Percentiles rank a stretch among this genome's conserved stretches.
Evolutionary conservation across 2,888 invertebrate species (phyloP).

Genomic region (Heliconius hortense): DNA sequence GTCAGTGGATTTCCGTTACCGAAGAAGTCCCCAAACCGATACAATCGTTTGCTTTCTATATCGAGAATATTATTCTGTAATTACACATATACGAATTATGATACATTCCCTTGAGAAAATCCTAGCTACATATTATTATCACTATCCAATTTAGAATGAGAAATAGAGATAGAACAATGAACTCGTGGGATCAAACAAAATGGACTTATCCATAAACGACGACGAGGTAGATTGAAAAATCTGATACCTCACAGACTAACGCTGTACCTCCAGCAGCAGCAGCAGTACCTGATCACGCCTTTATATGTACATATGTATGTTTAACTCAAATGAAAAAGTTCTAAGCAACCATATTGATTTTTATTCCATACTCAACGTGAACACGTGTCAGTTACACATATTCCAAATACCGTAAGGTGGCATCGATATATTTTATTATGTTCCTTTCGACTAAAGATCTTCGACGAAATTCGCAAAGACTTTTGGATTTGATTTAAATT

Average conservation of each 20-base stretch:
- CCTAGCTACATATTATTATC: constrained; percentile 36
- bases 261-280: too few species aligned
- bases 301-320: not conserved
- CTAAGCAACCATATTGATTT: not conserved
- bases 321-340: not conserved
- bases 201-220: not conserved
- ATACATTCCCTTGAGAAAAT: constrained; percentile 49
- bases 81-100: constrained; percentile 63
- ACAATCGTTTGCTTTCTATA: constrained; percentile 49
- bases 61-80: constrained; percentile 57
- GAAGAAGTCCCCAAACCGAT: constrained; percentile 50
- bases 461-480: too few species aligned
- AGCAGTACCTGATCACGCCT: not conserved
- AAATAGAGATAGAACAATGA: not conserved
- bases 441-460: too few species aligned
- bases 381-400: not conserved
- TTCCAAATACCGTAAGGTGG: not conserved
- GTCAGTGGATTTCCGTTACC: constrained; percentile 61
- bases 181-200: not conserved
- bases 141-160: constrained; percentile 19
- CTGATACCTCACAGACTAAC: not conserved
- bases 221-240: not conserved
- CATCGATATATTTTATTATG: too few species aligned
- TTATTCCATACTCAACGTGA: not conserved
- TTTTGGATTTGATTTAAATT: too few species aligned